These are phyloP conservation scores for Mythimna impura DNA, from an alignment of 2,888 invertebrate genomes.

Conservation along the genomic window DNA sequence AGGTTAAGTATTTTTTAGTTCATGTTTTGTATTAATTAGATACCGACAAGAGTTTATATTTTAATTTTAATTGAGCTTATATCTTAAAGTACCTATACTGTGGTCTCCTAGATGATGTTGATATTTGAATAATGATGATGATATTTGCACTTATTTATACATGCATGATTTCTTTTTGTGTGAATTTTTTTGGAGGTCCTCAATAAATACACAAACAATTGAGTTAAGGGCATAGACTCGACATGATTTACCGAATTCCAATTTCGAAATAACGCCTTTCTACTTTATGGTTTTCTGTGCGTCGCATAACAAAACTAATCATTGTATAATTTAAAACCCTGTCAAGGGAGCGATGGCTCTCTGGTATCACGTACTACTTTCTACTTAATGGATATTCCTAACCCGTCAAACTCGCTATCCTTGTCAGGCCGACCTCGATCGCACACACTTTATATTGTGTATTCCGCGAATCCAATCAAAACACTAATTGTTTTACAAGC, in stretches of 20 bases:
- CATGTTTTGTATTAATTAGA: no score
- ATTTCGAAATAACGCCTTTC: constrained; percentile 44
- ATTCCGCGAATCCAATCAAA: constrained; percentile 67
- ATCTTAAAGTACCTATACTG: no score
- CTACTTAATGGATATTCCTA: constrained; percentile 72
- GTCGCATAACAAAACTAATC: constrained; percentile 67
- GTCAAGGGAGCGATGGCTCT: constrained; percentile 69
- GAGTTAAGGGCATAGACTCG: not conserved
- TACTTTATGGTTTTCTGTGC: constrained; percentile 41
- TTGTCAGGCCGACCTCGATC: constrained; percentile 68
- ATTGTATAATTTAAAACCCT: constrained; percentile 71
- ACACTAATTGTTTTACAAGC: constrained; percentile 61
- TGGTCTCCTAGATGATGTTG: no score
- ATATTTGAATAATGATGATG: no score
- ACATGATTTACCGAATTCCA: constrained; percentile 11
- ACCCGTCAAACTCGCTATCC: constrained; percentile 77
- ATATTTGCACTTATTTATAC: no score
- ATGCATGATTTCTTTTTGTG: no score
- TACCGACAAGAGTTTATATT: no score
- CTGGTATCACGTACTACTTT: constrained; percentile 72
- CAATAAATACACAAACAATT: no score
- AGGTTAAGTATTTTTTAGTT: no score
- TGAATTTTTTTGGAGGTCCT: no score
- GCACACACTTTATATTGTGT: constrained; percentile 61
- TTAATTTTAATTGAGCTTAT: no score